Percentiles rank a stretch among this genome's conserved stretches.
Conservation (phyloP, 1,140 invertebrate species). For the Myzus persicae region DNA sequence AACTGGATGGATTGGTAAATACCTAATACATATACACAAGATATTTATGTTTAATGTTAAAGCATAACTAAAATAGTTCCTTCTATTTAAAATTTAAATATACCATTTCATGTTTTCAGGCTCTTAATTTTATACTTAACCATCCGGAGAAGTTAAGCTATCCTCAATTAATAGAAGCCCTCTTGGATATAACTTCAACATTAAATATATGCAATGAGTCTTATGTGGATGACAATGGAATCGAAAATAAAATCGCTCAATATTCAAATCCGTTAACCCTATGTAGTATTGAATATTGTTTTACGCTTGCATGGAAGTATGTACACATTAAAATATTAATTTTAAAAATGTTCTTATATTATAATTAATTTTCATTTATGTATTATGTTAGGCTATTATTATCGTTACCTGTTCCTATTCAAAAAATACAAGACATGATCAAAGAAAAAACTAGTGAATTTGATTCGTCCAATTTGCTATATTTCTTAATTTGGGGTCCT, state of each 20-base stretch:
- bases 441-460: conserved; percentile 31
- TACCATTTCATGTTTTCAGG: conserved; percentile 65
- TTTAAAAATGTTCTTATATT: conserved; percentile 31
- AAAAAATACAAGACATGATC: conserved; percentile 12
- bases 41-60: background rate
- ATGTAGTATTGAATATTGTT: conserved; percentile 90
- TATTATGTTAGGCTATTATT: conserved; percentile 71
- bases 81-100: background rate
- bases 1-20: conserved; percentile 85
- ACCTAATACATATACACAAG: background rate
- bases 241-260: background rate
- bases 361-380: background rate
- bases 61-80: background rate
- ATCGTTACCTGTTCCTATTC: conserved; percentile 73
- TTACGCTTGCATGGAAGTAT: conserved; percentile 84
- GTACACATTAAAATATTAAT: conserved; percentile 54
- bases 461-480: conserved; percentile 69
- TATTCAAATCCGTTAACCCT: conserved; percentile 67
- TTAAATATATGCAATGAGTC: conserved; percentile 47
- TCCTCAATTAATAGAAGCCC: conserved; percentile 82
- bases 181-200: conserved; percentile 77
- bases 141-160: conserved; percentile 91
- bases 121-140: conserved; percentile 91
- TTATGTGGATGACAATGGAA: background rate
- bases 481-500: conserved; percentile 79